Evolutionary conservation across 2,113 vertebrate genomes (phyloP), one percentile per base, ranked within the genome.

Genomic region (Antechinus stuartii): DNA sequence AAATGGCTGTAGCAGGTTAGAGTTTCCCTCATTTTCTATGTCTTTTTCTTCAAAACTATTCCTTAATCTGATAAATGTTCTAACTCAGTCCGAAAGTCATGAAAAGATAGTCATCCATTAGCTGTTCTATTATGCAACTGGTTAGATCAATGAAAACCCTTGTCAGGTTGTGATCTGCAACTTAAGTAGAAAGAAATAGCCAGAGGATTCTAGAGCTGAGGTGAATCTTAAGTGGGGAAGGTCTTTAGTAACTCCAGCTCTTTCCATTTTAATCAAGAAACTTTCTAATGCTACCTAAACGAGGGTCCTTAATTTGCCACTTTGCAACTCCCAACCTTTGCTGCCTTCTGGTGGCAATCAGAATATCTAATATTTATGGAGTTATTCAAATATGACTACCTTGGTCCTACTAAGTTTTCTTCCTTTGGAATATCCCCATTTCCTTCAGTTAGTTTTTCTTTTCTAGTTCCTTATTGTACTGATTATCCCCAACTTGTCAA

Each of bases 111-210:
- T 92, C 90, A 11, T 54, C 27, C 23, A 35, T 95, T 94, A 93
- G 46, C 50, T 35, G 26, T 52, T 93, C 52, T 93, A 52, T n/a
- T 84, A 46, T 92, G 61, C 61, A 94, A 27, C 26, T 92, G 53
- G 54, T 47, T 93, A 90, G 50, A 92, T 93, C 91, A 91, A 42
- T 12, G 52, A 68, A 93, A 68, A 94, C 55, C 16, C 90, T 94
- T 95, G 96, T 55, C 94, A 95, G 57, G 93, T 92, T 84, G 16
- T 76, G 61, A 68, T 35, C 61, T n/a, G 4, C 0, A 19, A n/a
- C 16, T 76, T 6, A 42, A 93, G 42, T 14, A 14, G 19, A 1
- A 47, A 92, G 89, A 42, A 91, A 76, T 5, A 92, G 90, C 76
- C 50, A 76, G 8, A 25, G 68, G 47, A 50, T 95, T n/a, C 0